These are phyloP conservation scores for Cylindroiulus punctatus DNA, from an alignment of 2,888 invertebrate genomes.

Conservation along the genomic window DNA sequence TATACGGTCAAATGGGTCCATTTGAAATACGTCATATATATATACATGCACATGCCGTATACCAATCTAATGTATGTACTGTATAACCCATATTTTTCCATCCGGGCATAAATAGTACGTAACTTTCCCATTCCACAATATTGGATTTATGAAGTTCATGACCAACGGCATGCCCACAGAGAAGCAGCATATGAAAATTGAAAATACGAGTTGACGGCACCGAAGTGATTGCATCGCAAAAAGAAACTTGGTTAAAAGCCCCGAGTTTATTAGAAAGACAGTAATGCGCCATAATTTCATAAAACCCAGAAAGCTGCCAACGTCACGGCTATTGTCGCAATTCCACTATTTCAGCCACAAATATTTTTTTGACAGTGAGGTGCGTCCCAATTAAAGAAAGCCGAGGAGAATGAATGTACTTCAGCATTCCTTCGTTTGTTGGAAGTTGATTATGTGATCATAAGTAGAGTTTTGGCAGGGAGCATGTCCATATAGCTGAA, in stretches of 20 bases:
- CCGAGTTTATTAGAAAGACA: background rate
- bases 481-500: too few species aligned
- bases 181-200: too few species aligned
- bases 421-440: constrained; percentile 5
- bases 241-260: background rate
- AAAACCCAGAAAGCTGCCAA: background rate
- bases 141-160: too few species aligned
- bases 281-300: background rate
- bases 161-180: too few species aligned
- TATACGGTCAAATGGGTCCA: too few species aligned
- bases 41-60: too few species aligned
- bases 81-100: too few species aligned
- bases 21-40: too few species aligned
- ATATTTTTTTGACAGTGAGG: background rate
- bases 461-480: background rate
- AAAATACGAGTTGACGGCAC: background rate
- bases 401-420: background rate
- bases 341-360: background rate
- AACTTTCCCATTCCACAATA: too few species aligned
- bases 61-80: too few species aligned
- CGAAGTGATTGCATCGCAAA: background rate
- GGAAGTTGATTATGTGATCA: background rate
- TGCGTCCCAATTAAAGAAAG: background rate
- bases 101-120: too few species aligned
- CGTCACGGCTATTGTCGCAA: background rate